Evolutionary conservation across 2,888 invertebrate species (phyloP), one percentile per base, ranked within the genome.

Genomic region (Dicycla oo): DNA sequence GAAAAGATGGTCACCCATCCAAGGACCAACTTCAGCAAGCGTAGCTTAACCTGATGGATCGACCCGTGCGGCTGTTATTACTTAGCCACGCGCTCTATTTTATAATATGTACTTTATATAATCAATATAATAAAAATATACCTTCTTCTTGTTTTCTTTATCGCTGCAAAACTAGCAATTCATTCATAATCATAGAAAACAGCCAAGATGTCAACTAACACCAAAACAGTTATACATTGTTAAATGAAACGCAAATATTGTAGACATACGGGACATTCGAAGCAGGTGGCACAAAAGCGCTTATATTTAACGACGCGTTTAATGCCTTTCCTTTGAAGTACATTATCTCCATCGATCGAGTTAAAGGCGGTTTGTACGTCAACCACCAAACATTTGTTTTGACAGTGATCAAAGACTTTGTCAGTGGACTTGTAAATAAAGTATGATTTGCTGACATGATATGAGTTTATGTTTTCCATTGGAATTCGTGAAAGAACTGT

Each of bases 291-390:
- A 81, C 74, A 84, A 82, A 80, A 78, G 80, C 81, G 75, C 75
- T 69, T 69, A 74, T 79, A 81, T 78, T 86, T 82, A 86, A 86
- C 83, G 82, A 85, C 75, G 73, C 87, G 83, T 88, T 86, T 84
- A 86, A 88, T 90, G 82, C 76, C 63, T 85, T 86, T 69, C 61
- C 87, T 91, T 90, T 89, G 89, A 90, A 86, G 87, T 87, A 73
- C 49, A 70, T 68, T 80, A 68, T 79, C 73, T 78, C 40, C 74
- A 82, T 80, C 72, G 74, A 81, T 80, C 56, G 63, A 11, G 67
- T 54, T 81, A 58, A 82, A 57, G 69, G 67, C 53, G 62, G 63
- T 69, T 64, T 75, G 67, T 75, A 81, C 67, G 65, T 69, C 71
- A 58, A 63, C 69, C 58, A 40, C 53, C 49, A 54, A 47, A 43